Conservation (phyloP, 2,113 vertebrate genomes). For the Amphilophus citrinellus region DNA sequence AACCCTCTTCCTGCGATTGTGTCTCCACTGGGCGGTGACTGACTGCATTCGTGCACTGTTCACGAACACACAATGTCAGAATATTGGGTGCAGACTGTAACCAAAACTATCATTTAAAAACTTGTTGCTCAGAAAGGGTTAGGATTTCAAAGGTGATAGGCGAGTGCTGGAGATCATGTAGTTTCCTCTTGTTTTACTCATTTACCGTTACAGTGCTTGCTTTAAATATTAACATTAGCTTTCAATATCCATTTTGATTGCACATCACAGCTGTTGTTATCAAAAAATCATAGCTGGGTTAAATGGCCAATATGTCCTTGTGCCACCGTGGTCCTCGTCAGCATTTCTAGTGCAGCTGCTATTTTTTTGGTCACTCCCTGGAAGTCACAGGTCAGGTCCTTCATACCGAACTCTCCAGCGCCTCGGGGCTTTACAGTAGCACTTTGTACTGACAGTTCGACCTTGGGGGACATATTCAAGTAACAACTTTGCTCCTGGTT, state of each 20-base stretch:
- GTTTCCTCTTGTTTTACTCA: too few relatives aligned
- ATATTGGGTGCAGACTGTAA: not conserved
- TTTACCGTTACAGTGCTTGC: too few relatives aligned
- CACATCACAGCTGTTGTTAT: not conserved
- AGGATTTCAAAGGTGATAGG: not conserved
- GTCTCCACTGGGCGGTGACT: not conserved
- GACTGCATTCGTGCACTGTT: not conserved
- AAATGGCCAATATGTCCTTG: accelerated
- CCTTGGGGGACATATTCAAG: not conserved
- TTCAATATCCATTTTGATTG: too few relatives aligned
- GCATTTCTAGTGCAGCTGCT: not conserved
- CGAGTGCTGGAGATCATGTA: too few relatives aligned
- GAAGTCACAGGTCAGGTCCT: not conserved
- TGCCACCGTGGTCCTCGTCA: not conserved
- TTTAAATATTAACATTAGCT: too few relatives aligned
- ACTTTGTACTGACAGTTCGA: not conserved
- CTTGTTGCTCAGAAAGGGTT: not conserved
- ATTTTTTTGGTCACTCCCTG: not conserved
- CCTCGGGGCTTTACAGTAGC: not conserved
- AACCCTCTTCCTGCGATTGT: not conserved
- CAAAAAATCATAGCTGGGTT: not conserved
- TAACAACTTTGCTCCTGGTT: constrained; percentile 1
- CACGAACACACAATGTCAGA: not conserved
- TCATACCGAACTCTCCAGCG: not conserved
- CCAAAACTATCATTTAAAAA: not conserved